Evolutionary conservation across 37 sponge, comb jelly and placozoan genomes (phyloP), one percentile per base, ranked within the genome.

Genomic region (Chondrilla cf. caribensis): DNA sequence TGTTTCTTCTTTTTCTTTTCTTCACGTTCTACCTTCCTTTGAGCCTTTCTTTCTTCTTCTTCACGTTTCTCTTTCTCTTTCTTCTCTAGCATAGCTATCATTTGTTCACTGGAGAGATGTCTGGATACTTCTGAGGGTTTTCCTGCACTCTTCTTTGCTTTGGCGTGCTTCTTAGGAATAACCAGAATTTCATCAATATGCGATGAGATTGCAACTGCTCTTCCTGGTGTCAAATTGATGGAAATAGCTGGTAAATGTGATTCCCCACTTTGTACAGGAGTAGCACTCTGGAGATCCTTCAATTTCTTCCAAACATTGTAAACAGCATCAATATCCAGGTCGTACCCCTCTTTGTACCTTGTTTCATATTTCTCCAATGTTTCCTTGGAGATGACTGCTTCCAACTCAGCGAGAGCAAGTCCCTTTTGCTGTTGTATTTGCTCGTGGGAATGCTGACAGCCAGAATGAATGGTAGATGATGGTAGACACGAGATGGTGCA

Each of bases 11-110:
- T 64, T 22, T 22, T 64, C 26, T 64, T 64, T 64, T 64, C 66
- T 64, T 64, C 66, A 8, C 66, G 66, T 8, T 64, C 66, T 24
- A 26, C 66, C 22, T 64, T 64, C 28, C 14, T 18, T 64, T 64
- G 14, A 64, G 66, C 66, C 66, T 64, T 64, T 22, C 26, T 64
- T 24, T n/a, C 28, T 22, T 64, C 66, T 22, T 64, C 66, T 26
- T 64, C 66, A 8, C 22, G 66, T 22, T 64, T 64, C 66, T 64
- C 66, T 64, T 22, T 64, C 28, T 64, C 66, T 64, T 64, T 64
- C 8, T 8, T 9, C 26, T 64, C 66, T 25, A 64, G 66, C 25
- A 64, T 64, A 64, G 66, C 28, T 24, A 64, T 64, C 66, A 64
- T 64, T n/a, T 64, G 66, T 24, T 64, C 25, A 64, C 66, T n/a